A percentile compares a stretch with the other conserved stretches of the same genome.
phyloP scores from a whole-genome alignment of 2,888 invertebrate genomes.

The Dendrolimus pini region DNA sequence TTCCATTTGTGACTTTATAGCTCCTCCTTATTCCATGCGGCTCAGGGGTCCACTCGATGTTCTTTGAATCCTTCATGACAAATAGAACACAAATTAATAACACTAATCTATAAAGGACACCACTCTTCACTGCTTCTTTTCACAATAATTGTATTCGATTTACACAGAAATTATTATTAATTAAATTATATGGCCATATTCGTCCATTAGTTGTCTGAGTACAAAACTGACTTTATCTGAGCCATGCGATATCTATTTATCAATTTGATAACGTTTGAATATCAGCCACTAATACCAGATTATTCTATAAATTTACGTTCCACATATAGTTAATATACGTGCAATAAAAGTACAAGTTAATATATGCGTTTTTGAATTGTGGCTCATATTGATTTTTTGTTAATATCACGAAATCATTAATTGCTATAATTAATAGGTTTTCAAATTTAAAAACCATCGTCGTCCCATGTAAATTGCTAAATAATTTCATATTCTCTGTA shows the following conservation, averaged over 20 bases:
- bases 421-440: too few species aligned
- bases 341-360: too few species aligned
- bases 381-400: too few species aligned
- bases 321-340: conserved; percentile 40
- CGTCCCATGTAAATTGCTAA: too few species aligned
- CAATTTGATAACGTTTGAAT: not conserved
- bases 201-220: not conserved
- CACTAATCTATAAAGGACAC: not conserved
- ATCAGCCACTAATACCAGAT: conserved; percentile 1
- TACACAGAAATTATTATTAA: not conserved
- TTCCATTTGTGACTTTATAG: conserved; percentile 24
- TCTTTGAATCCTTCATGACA: conserved; percentile 29
- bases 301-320: conserved; percentile 9
- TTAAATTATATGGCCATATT: not conserved
- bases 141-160: not conserved
- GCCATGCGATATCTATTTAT: conserved; percentile 1
- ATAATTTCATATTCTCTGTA: too few species aligned
- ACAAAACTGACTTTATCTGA: not conserved
- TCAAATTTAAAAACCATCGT: too few species aligned
- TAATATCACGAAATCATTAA: too few species aligned
- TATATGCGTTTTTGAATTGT: too few species aligned
- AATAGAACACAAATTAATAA: conserved; percentile 12
- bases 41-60: conserved; percentile 25
- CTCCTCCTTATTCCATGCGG: conserved; percentile 19
- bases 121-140: too few species aligned